A percentile compares a stretch with the other conserved stretches of the same genome.
Evolutionary conservation across 2,797 vertebrate genomes (phyloP).

Genomic region (Gymnoscopelus microlampas): DNA sequence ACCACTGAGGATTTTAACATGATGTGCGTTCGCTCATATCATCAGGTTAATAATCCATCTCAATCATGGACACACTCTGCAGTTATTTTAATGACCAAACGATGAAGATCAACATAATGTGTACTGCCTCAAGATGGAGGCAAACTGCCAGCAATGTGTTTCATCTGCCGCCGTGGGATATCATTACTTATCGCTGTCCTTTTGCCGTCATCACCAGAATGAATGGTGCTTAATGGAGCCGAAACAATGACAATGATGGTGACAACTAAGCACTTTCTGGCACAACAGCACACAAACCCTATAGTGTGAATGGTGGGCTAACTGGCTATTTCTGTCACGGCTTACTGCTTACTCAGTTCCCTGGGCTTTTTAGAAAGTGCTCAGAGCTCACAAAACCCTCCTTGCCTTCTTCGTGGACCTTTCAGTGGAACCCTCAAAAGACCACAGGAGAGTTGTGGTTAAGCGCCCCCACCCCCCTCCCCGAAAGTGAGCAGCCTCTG

Average conservation of each 20-base stretch:
- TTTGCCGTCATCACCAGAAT: constrained; percentile 21
- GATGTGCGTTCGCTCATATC: too few species aligned
- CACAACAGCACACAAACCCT: too few species aligned
- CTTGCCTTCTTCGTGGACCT: constrained; percentile 7
- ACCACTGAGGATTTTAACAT: too few species aligned
- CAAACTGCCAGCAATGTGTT: constrained; percentile 39
- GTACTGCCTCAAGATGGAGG: not conserved
- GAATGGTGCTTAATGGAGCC: constrained; percentile 45
- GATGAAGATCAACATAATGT: not conserved
- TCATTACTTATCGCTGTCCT: constrained; percentile 2
- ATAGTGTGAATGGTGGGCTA: constrained; percentile 43
- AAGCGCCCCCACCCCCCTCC: not conserved
- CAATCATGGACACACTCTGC: too few species aligned
- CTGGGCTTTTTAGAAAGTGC: constrained; percentile 14
- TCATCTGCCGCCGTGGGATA: constrained; percentile 45
- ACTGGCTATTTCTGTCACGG: constrained; percentile 43
- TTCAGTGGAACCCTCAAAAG: constrained; percentile 33
- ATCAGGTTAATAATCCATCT: too few species aligned
- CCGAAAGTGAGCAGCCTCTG: constrained; percentile 25
- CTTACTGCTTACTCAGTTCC: constrained; percentile 31
- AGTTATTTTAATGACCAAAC: not conserved
- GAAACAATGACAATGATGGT: constrained; percentile 42
- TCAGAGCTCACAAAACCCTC: constrained; percentile 5
- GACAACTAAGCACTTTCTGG: constrained; percentile 34
- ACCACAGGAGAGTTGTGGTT: constrained; percentile 10